Evolutionary conservation across 2,113 vertebrate species (phyloP), one percentile per base, ranked within the genome.

Genomic region (Lycaon pictus): DNA sequence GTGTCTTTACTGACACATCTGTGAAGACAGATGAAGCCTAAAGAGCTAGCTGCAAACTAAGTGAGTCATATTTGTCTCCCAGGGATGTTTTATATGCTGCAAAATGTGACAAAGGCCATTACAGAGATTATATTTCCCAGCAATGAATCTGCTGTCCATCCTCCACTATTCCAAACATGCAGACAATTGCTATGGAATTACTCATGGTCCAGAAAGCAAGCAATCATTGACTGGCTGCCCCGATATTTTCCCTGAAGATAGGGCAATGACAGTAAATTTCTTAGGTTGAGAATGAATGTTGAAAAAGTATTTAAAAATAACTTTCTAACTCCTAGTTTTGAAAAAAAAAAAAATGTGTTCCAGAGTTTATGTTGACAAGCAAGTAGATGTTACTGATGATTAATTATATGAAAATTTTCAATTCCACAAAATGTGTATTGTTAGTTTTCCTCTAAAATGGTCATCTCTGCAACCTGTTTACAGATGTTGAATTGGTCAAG

Each of bases 51-150:
- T 63, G 62, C 56, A 98, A 93, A 96, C 94, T 97, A 96, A 97
- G 25, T 96, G 19, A 96, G 55, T 53, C 86, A 86, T 56, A 96
- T 98, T 96, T 96, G 37, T 77, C 82, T 98, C 56, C 43, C 27
- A 77, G 69, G 43, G 97, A 85, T 97, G 20, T 20, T 98, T 98
- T 87, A 95, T 91, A 65, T 25, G 53, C 56, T 83, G 43, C 55
- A 97, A 97, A 98, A 96, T 96, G 53, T 35, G 98, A 94, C 84
- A 95, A 97, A 97, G 90, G 56, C 7, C 48, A 56, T 97, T 97
- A 84, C 2, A 95, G 91, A 88, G 82, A 92, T 98, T 91, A 93
- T 82, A 94, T 88, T 97, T 80, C 80, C 94, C 87, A 62, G 90
- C 96, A 97, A 79, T 88, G 65, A 97, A 98, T 98, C 71, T 2